phyloP scores from a whole-genome alignment of 2,797 vertebrate species.

The Cossypha polioptera region DNA sequence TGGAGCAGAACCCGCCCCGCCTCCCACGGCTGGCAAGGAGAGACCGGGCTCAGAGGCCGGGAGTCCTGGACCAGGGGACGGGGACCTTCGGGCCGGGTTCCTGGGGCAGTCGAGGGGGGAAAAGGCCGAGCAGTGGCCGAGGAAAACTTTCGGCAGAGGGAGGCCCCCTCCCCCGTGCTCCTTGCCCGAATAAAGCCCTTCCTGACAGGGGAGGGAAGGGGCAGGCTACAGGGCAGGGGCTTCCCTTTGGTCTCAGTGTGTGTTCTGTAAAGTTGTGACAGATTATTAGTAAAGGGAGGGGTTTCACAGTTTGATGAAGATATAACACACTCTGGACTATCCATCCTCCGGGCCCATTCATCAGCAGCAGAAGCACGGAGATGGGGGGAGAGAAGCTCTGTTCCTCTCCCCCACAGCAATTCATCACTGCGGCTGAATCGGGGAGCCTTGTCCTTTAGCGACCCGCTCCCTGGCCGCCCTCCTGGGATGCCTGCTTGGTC shows the following conservation, averaged over 20 bases:
- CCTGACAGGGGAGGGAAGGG: conserved; percentile 52
- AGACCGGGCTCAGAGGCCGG: background rate
- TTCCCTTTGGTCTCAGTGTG: conserved; percentile 64
- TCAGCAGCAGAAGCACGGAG: background rate
- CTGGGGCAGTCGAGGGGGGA: background rate
- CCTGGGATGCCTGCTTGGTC: background rate
- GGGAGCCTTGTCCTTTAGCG: background rate
- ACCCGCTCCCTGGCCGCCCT: background rate
- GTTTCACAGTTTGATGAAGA: conserved; percentile 62
- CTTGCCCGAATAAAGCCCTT: conserved; percentile 26
- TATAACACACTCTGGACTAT: conserved; percentile 41
- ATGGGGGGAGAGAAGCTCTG: background rate
- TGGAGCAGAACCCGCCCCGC: accelerated
- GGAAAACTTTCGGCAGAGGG: background rate
- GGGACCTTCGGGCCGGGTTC: background rate
- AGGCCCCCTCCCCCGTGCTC: background rate
- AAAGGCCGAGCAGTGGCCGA: background rate
- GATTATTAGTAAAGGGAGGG: conserved; percentile 69
- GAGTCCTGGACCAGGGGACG: accelerated
- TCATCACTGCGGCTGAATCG: background rate
- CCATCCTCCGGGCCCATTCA: conserved; percentile 10
- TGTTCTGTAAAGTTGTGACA: conserved; percentile 68
- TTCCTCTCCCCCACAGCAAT: background rate
- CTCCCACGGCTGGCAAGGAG: background rate
- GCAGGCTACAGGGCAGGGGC: conserved; percentile 29